These are phyloP conservation scores for Serripes groenlandicus DNA, from an alignment of 2,888 invertebrate species.

Conservation along the genomic window DNA sequence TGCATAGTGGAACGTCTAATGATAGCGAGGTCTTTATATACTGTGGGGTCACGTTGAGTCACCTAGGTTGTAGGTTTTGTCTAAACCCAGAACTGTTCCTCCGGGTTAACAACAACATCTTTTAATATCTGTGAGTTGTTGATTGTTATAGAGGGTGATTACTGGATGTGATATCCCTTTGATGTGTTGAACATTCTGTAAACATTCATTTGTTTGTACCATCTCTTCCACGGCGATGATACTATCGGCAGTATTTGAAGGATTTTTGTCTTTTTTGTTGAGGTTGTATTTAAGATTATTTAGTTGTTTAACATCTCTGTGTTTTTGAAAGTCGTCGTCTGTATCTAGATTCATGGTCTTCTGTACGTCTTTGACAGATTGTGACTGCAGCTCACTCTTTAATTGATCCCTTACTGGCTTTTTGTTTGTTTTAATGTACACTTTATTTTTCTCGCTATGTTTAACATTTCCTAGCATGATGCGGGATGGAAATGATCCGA, in stretches of 20 bases:
- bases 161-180: conserved; percentile 39
- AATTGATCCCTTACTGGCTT: not conserved
- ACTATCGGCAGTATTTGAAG: conserved; percentile 44
- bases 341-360: conserved; percentile 15
- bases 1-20: too few relatives aligned
- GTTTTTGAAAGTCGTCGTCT: conserved; percentile 8
- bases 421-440: conserved; percentile 28
- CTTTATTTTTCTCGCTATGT: conserved; percentile 8
- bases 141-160: conserved; percentile 37
- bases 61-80: too few relatives aligned
- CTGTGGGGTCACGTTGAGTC: too few relatives aligned
- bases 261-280: not conserved
- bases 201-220: conserved; percentile 36
- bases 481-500: conserved; percentile 23
- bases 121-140: conserved; percentile 50
- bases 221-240: conserved; percentile 58
- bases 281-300: conserved; percentile 29
- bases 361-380: conserved; percentile 28
- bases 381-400: conserved; percentile 22
- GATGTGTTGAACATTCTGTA: conserved; percentile 45
- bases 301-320: conserved; percentile 28
- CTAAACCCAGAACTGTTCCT: too few relatives aligned
- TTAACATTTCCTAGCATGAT: conserved; percentile 15
- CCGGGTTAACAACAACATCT: conserved; percentile 37
- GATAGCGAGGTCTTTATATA: too few relatives aligned